Evolutionary conservation across 2,113 vertebrate genomes (phyloP), one percentile per base, ranked within the genome.

Genomic region (Panurus biarmicus): DNA sequence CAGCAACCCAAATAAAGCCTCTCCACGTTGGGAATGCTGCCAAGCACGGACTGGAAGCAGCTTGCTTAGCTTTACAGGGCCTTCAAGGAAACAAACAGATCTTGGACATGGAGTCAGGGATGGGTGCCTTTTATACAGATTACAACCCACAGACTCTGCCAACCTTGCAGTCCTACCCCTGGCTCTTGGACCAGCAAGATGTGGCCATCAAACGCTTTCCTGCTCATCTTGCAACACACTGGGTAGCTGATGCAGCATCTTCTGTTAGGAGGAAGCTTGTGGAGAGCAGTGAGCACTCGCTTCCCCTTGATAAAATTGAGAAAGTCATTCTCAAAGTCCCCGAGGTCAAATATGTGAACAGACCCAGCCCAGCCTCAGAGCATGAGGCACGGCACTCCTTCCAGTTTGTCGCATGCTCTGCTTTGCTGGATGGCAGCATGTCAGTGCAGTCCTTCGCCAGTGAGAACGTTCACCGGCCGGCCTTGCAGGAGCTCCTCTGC

Each of bases 321-420:
- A 97, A 83, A 20, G 89, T 99, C 42, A 94, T 96, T 42, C 98
- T 99, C 17, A 96, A 95, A 94, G 97, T 99, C 47, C 99, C 99
- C 21, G 96, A 98, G 2, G 98, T 98, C 61, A 98, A 96, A 56
- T 99, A 99, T 1, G 97, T 99, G 13, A 96, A 99, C 91, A 98
- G 99, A 50, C 97, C 98, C 54, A 97, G 97, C 26, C 99, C 99
- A 1, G 62, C 45, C 61, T 98, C 98, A 0, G 98, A 99, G 85
- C 99, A 99, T 0, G 98, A 99, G 95, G 99, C 99, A 85, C 98
- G 98, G 44, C 99, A 99, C 92, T 99, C 99, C 5, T 99, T 99
- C 75, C 99, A 99, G 97, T 99, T 99, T 56, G 98, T 98, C 5
- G 98, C 98, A 36, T 98, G 98, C 88, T 96, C 98, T 2, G 97